A percentile compares a stretch with the other conserved stretches of the same genome.
Conservation (phyloP, 2,888 invertebrate genomes). For the Pachliopta kotzebuea region DNA sequence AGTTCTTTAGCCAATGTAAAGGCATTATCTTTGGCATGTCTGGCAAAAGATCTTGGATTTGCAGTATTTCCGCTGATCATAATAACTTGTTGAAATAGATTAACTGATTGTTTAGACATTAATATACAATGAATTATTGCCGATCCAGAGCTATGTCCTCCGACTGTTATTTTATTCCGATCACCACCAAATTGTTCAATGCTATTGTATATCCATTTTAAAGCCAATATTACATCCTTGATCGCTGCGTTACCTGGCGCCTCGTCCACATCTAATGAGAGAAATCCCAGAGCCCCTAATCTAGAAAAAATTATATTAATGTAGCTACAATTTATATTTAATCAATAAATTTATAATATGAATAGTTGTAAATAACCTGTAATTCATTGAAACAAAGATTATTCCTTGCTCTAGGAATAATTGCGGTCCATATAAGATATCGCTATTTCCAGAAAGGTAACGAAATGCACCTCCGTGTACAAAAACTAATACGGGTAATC, state of each 20-base stretch:
- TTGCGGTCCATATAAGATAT: constrained; percentile 43
- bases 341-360: background rate
- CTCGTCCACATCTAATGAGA: constrained; percentile 43
- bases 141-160: constrained; percentile 52
- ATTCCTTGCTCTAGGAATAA: constrained; percentile 44
- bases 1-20: constrained; percentile 35
- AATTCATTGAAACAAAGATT: constrained; percentile 53
- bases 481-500: constrained; percentile 43
- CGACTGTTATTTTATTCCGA: constrained; percentile 42
- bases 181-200: constrained; percentile 48
- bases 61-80: constrained; percentile 41
- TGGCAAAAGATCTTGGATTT: constrained; percentile 37
- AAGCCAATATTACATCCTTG: constrained; percentile 46
- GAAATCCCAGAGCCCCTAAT: constrained; percentile 52
- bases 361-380: constrained; percentile 36
- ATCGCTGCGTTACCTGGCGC: constrained; percentile 50
- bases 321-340: background rate
- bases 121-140: constrained; percentile 46
- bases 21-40: constrained; percentile 36
- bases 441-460: constrained; percentile 38
- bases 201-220: constrained; percentile 48
- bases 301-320: constrained; percentile 34
- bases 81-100: constrained; percentile 40
- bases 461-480: constrained; percentile 49
- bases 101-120: constrained; percentile 43